Conservation (phyloP, 2,888 invertebrate genomes). For the Acrobasis suavella region DNA sequence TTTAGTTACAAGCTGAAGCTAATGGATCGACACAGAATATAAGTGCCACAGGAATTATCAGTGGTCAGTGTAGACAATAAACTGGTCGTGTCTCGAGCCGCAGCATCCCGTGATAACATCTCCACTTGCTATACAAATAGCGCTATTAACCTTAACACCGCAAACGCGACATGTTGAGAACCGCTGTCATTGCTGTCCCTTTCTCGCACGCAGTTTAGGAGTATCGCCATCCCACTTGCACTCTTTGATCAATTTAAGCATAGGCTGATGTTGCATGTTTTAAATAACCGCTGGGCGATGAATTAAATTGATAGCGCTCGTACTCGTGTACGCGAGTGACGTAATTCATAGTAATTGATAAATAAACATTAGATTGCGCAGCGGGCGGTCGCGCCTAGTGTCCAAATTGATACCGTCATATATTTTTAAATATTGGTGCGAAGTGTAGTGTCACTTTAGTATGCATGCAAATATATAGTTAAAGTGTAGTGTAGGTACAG, state of each 20-base stretch:
- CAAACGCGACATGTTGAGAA: constrained; percentile 62
- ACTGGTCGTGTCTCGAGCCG: constrained; percentile 50
- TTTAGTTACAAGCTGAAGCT: neutral
- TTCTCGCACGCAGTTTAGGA: constrained; percentile 28
- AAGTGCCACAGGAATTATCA: constrained; percentile 38
- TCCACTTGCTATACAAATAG: constrained; percentile 69
- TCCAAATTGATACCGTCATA: constrained; percentile 8
- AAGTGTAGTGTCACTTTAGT: too few species aligned
- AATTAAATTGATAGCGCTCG: constrained; percentile 62
- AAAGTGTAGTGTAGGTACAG: too few species aligned
- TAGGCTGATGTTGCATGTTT: constrained; percentile 44
- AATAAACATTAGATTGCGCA: constrained; percentile 51
- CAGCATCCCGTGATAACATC: constrained; percentile 65
- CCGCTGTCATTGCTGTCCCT: constrained; percentile 41
- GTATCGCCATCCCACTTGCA: constrained; percentile 37
- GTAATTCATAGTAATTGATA: constrained; percentile 67
- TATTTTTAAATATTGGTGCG: neutral
- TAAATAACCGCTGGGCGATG: constrained; percentile 56
- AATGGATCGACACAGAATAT: constrained; percentile 23
- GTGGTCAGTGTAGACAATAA: constrained; percentile 54
- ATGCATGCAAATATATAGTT: too few species aligned
- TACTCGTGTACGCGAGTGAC: constrained; percentile 51
- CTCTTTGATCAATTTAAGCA: constrained; percentile 38
- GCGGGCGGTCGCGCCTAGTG: constrained; percentile 28
- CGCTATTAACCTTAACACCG: constrained; percentile 75